Base-by-base conservation (phyloP, 2,113 vertebrate species). In the Willisornis vidua region DNA sequence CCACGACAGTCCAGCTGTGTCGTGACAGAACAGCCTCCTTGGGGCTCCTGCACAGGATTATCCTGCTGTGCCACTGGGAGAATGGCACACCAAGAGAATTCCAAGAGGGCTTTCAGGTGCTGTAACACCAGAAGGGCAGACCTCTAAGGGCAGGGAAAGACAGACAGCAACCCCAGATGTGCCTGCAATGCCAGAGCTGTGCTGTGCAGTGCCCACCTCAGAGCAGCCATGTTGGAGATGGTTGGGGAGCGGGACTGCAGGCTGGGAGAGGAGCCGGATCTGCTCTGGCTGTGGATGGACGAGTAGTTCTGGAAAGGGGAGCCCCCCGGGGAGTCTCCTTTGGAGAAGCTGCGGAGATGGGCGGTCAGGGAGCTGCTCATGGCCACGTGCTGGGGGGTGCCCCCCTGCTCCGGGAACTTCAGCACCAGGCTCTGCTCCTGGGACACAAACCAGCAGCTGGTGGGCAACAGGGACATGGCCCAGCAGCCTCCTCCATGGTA, bases 181-280 rank as follows among this genome's bases (percentile, higher is more conserved):
- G 8, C 14, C 8, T 0, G 8, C 37, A 10, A 11, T 41, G 48
- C 43, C 13, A 12, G 70, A 31, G 14, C 51, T 24, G 19, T 15
- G 25, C 78, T 3, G 22, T 3, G 61, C 9, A 31, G 68, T 33
- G 26, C 97, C 26, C 63, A 99, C 98, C 99, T 99, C 67, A 99
- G 97, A 57, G 99, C 99, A 10, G 99, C 99, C 99, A 99, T 99
- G 97, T 99, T 99, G 97, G 98, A 99, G 14, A 99, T 99, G 4
- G 99, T 99, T 16, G 99, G 99, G 1, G 98, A 98, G 4, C 99
- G 98, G 11, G 99, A 99, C 46, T 99, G 99, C 46, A 98, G 70
- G 63, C 98, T 98, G 8, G 99, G 99, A 1, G 99, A 99, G 0
- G 98, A 98, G 9, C 97, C 81, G 1, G 99, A 97, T 63, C 99